Conservation (phyloP, 2,797 vertebrate genomes). For the Xenops minutus region DNA sequence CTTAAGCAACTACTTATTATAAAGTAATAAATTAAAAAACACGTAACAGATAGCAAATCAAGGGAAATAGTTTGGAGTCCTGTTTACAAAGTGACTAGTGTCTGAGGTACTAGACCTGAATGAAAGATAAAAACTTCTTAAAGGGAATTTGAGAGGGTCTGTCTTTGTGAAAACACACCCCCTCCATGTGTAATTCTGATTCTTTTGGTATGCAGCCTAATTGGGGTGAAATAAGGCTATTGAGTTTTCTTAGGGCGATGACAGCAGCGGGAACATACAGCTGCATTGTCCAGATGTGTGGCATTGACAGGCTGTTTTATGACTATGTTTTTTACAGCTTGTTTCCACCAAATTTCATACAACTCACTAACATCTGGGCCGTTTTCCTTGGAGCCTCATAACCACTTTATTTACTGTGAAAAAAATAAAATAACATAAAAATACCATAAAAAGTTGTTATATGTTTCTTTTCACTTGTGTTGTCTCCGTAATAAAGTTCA, state of each 20-base stretch:
- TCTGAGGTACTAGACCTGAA: conserved; percentile 15
- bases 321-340: conserved; percentile 80
- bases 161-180: background rate
- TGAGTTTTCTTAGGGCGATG: conserved; percentile 77
- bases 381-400: conserved; percentile 79
- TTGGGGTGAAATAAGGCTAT: conserved; percentile 82
- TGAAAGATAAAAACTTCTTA: conserved; percentile 62
- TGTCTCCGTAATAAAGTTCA: conserved; percentile 69
- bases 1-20: background rate
- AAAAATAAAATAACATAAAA: conserved; percentile 76
- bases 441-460: conserved; percentile 70
- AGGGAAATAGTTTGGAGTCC: background rate
- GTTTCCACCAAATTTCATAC: conserved; percentile 82
- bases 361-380: conserved; percentile 79
- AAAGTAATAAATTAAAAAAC: background rate
- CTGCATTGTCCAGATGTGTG: conserved; percentile 82
- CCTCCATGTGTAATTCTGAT: conserved; percentile 42
- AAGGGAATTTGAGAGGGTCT: conserved; percentile 7
- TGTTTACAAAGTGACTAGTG: background rate
- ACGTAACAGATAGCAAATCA: background rate
- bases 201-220: conserved; percentile 75
- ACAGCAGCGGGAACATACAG: conserved; percentile 78
- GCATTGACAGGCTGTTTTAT: conserved; percentile 80
- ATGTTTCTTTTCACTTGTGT: conserved; percentile 68
- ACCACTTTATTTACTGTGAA: conserved; percentile 80